Evolutionary conservation across 2,113 vertebrate genomes (phyloP).

Genomic region (Anarrhichthys ocellatus): DNA sequence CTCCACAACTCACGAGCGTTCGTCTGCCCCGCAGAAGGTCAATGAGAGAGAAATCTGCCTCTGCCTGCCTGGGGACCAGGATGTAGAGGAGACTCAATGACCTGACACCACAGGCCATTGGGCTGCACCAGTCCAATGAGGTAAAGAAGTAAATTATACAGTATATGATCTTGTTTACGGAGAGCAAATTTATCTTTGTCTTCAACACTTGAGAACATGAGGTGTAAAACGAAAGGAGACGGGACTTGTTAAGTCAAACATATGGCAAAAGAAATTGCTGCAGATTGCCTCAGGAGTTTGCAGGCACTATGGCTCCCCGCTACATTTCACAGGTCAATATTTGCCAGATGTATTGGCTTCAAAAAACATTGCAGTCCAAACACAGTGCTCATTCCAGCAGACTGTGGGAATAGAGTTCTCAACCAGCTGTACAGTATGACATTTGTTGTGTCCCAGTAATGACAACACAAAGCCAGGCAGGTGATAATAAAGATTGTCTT

Average conservation of each 20-base stretch:
- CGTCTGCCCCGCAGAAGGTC: slow-evolving; percentile 71
- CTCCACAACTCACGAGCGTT: slow-evolving; percentile 56
- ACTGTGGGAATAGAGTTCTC: slow-evolving; percentile 65
- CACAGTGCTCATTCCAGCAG: slow-evolving; percentile 57
- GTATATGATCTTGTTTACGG: slow-evolving; percentile 56
- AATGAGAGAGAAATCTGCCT: slow-evolving; percentile 64
- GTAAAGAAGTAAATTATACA: slow-evolving; percentile 63
- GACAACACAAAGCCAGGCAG: slow-evolving; percentile 74
- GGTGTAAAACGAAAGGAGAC: slow-evolving; percentile 53
- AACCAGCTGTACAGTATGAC: slow-evolving; percentile 60
- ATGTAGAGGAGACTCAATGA: slow-evolving; percentile 50
- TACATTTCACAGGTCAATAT: slow-evolving; percentile 77
- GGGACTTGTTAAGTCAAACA: slow-evolving; percentile 70
- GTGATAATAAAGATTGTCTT: slow-evolving; percentile 91
- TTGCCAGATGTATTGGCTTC: slow-evolving; percentile 71
- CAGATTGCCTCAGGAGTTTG: slow-evolving; percentile 58
- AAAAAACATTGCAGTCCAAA: slow-evolving; percentile 65
- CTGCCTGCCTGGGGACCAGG: slow-evolving; percentile 50
- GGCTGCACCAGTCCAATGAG: slow-evolving; percentile 22
- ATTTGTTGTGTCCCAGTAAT: slow-evolving; percentile 66
- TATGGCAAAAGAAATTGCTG: slow-evolving; percentile 57
- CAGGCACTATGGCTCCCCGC: slow-evolving; percentile 26
- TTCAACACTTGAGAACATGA: slow-evolving; percentile 41
- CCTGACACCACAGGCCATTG: slow-evolving; percentile 58
- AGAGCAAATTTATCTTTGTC: slow-evolving; percentile 58